Evolutionary conservation across 2,888 invertebrate species (phyloP).

Genomic region (Tanytarsus gracilentus): DNA sequence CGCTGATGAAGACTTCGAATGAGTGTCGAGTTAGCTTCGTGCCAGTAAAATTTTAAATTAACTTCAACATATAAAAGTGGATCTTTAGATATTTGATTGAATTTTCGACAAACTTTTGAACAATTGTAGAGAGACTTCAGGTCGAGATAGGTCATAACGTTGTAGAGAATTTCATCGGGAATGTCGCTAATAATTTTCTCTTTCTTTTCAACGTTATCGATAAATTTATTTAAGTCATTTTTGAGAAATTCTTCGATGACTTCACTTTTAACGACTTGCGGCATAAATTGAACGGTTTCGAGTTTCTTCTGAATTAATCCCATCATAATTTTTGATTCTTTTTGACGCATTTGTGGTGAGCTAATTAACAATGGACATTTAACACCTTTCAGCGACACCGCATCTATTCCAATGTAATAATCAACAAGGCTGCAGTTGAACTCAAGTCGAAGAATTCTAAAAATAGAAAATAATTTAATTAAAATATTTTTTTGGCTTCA

Average conservation of each 20-base stretch:
- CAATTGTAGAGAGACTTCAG: conserved; percentile 66
- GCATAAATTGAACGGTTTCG: conserved; percentile 39
- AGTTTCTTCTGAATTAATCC: conserved; percentile 40
- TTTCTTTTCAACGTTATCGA: conserved; percentile 32
- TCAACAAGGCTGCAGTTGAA: conserved; percentile 72
- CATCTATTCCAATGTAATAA: conserved; percentile 84
- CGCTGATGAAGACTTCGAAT: conserved; percentile 47
- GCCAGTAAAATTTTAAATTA: conserved; percentile 76
- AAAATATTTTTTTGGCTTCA: conserved; percentile 29
- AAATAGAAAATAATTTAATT: conserved; percentile 34
- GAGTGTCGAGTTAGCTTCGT: conserved; percentile 56
- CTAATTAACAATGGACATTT: conserved; percentile 34
- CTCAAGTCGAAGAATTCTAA: conserved; percentile 70
- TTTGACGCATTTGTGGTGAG: conserved; percentile 33
- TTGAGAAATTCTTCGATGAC: conserved; percentile 38
- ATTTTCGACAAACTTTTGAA: conserved; percentile 65
- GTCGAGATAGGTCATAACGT: conserved; percentile 72
- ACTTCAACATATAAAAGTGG: conserved; percentile 67
- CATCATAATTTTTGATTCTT: conserved; percentile 22
- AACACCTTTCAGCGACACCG: conserved; percentile 66
- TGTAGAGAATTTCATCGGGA: conserved; percentile 68
- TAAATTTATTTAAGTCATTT: conserved; percentile 40
- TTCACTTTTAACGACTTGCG: conserved; percentile 34
- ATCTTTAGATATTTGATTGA: conserved; percentile 63
- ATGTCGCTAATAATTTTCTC: background rate